Percentiles rank a stretch among this genome's conserved stretches.
phyloP scores from a whole-genome alignment of 35 echinoderm and acorn worm species.

The Apostichopus californicus region DNA sequence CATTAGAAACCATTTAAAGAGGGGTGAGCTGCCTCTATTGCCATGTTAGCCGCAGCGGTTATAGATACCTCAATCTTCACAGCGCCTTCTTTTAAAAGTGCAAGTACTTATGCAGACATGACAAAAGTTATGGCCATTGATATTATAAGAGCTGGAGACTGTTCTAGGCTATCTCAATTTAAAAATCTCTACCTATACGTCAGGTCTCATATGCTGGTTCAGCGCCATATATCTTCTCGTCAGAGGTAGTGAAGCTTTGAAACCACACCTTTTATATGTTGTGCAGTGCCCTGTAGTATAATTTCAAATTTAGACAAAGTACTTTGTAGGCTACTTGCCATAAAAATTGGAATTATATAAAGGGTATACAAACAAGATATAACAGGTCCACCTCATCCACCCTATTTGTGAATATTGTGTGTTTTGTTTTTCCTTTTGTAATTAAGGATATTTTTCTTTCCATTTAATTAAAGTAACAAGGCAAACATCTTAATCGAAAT shows the following conservation, averaged over 20 bases:
- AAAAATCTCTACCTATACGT: neutral
- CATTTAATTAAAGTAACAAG: too few species aligned
- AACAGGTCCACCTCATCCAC: constrained; percentile 31
- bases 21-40: neutral
- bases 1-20: neutral
- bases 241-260: constrained; percentile 25
- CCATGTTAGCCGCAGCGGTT: neutral
- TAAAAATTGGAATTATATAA: neutral
- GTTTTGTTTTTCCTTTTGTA: too few species aligned
- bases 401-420: neutral
- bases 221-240: constrained; percentile 7
- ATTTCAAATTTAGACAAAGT: neutral
- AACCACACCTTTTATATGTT: constrained; percentile 50
- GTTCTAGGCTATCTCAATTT: constrained; percentile 14
- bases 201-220: constrained; percentile 1
- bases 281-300: constrained; percentile 25
- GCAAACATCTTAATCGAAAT: too few species aligned
- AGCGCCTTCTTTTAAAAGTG: constrained; percentile 12
- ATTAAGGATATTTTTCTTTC: too few species aligned
- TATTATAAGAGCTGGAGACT: neutral
- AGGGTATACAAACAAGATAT: constrained; percentile 28
- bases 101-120: neutral
- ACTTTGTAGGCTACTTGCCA: neutral
- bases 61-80: constrained; percentile 1
- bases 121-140: constrained; percentile 4